phyloP scores from a whole-genome alignment of 1,140 invertebrate genomes.

The Drosophila fuyamai region DNA sequence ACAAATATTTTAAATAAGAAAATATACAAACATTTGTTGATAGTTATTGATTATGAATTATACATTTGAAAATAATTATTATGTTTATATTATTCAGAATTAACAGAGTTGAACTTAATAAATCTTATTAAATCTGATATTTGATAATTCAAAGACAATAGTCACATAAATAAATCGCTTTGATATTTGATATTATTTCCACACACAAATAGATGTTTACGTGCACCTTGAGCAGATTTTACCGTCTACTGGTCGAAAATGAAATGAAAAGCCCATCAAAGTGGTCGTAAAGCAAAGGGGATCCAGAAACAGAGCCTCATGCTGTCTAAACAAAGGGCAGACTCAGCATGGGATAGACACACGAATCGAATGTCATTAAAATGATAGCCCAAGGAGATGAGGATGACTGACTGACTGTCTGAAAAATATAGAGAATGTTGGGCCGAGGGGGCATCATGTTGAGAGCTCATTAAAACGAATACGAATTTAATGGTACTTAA shows the following conservation, averaged over 20 bases:
- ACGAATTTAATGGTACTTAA: constrained; percentile 84
- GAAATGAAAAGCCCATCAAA: constrained; percentile 52
- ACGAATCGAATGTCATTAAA: constrained; percentile 81
- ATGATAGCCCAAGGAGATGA: constrained; percentile 26
- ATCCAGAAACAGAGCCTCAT: constrained; percentile 32
- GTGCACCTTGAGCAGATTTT: constrained; percentile 61
- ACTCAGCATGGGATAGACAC: constrained; percentile 56
- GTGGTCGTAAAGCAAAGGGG: constrained; percentile 35
- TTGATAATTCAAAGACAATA: too few relatives aligned
- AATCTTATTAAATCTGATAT: too few relatives aligned
- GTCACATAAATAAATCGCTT: neutral
- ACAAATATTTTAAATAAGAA: too few relatives aligned
- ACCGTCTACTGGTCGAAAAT: constrained; percentile 61
- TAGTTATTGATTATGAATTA: too few relatives aligned
- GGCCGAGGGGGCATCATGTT: constrained; percentile 70
- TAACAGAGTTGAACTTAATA: too few relatives aligned
- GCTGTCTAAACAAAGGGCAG: constrained; percentile 56
- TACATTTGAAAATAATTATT: neutral
- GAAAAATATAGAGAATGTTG: constrained; percentile 2
- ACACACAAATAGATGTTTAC: neutral
- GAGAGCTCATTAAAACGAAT: constrained; percentile 84
- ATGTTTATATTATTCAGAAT: too few relatives aligned
- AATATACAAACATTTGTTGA: too few relatives aligned
- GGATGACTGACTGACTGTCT: constrained; percentile 25
- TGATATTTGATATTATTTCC: neutral